Base-by-base conservation (phyloP, 2,888 invertebrate genomes). In the Drosophila koepferae region DNA sequence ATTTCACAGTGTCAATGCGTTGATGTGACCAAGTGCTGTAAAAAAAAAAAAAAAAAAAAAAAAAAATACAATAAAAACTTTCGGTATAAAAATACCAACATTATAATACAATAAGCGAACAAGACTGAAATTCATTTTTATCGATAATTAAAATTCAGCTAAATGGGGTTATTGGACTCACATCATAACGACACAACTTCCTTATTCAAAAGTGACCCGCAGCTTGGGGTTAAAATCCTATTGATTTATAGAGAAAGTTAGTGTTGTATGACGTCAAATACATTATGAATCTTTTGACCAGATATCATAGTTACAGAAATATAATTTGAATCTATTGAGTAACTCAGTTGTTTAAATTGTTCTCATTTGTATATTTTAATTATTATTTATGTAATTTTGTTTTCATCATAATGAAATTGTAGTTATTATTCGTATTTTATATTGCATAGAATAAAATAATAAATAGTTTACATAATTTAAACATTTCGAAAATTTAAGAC, bases 1-100 rank as follows among this genome's bases (percentile, higher is more conserved):
- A 76, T 69, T 63, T 62, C 61, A 62, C 76, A 53, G 66, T 63
- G 74, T 43, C 31, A 51, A 72, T 20, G 46, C 53, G 12, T 51
- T 61, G 8, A 38, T 76, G 75, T 76, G 67, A 67, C 75, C 75
- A 53, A 34, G 12, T n/a, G n/a, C 20, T 6, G 43, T 31, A 28
- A 14, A n/a, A 7, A n/a, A n/a, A 61, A 40, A 34, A 34, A 31
- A 0, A 31, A 49, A 3, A 23, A 28, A 28, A 28, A 28, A 28
- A 28, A 4, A 5, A 28, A 28, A 28, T 28, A 28, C 5, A 28
- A 28, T 5, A 28, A 28, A 28, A 28, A 28, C 20, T 5, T 10
- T 7, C 20, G 38, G 10, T n/a, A 12, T 2, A 49, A 53, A 66
- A 53, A 61, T 67, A 48, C 51, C 10, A 41, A 9, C 18, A 51